Evolutionary conservation across 2,797 vertebrate species (phyloP), one percentile per base, ranked within the genome.

Genomic region (Artibeus lituratus): DNA sequence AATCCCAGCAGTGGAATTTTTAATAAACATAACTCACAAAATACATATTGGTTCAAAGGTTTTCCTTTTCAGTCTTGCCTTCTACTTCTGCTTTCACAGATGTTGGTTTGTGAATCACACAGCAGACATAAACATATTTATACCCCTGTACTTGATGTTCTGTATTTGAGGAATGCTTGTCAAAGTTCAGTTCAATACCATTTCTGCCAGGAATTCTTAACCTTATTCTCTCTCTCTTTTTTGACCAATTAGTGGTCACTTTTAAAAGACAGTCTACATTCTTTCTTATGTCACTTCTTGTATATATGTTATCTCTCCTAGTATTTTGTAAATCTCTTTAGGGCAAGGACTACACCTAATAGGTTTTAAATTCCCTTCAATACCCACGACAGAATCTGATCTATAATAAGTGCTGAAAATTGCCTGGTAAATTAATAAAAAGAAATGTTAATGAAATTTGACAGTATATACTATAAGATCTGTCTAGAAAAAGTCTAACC

Each of bases 11-110:
- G 24, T 59, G 57, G 10, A 59, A 29, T 29, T 67, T 44, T 67
- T n/a, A 74, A 88, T 39, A 24, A 89, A 26, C 37, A 74, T 9
- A 74, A 89, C 78, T 88, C n/a, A 70, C 10, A 70, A 89, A 94
- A 55, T 49, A 90, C 1, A 59, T 7, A 19, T 19, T 76, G 6
- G 42, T 77, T 51, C 32, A 32, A 84, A 93, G 44, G n/a, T 37
- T 83, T 77, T 85, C 42, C 81, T 69, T 65, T 53, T 21, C 29
- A 70, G 29, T 12, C 16, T 91, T 81, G 9, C 26, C n/a, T 73
- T 19, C 10, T 21, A 29, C 19, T 62, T 11, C 1, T 74, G 55
- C n/a, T 65, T 53, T 87, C 35, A 47, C 21, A 84, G 37, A 55
- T 39, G 5, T 5, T 32, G 5, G 16, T 59, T 11, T 81, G 29